phyloP scores from a whole-genome alignment of 2,113 vertebrate genomes.

The Zosterops borbonicus region DNA sequence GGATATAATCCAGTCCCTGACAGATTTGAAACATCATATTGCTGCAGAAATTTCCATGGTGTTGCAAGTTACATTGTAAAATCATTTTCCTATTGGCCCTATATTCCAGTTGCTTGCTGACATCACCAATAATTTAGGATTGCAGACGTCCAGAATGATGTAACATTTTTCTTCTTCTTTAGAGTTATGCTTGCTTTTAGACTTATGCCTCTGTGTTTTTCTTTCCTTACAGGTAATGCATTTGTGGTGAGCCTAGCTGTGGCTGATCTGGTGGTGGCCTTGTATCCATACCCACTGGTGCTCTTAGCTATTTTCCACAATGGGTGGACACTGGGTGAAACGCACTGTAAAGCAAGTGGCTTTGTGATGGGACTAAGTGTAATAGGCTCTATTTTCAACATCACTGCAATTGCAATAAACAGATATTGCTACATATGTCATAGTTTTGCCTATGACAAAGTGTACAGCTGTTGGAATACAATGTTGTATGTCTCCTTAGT shows the following conservation, averaged over 20 bases:
- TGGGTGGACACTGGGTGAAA: constrained; percentile 86
- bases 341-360: constrained; percentile 88
- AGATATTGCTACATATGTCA: constrained; percentile 92
- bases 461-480: constrained; percentile 84
- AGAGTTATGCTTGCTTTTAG: not conserved
- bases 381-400: constrained; percentile 92
- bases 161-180: not conserved
- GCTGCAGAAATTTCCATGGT: not conserved
- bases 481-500: constrained; percentile 82
- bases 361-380: constrained; percentile 92
- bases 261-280: constrained; percentile 89
- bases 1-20: not conserved
- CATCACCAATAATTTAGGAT: not conserved
- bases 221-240: constrained; percentile 82
- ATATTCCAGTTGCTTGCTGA: not conserved
- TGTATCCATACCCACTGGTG: constrained; percentile 90
- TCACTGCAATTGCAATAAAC: constrained; percentile 90
- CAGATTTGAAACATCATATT: not conserved
- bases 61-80: not conserved
- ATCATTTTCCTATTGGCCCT: not conserved
- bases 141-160: not conserved
- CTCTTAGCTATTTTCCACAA: constrained; percentile 88
- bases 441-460: constrained; percentile 81
- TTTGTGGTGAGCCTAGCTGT: constrained; percentile 91
- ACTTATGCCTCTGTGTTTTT: not conserved